Evolutionary conservation across 2,113 vertebrate species (phyloP).

Genomic region (Thunnus maccoyii): DNA sequence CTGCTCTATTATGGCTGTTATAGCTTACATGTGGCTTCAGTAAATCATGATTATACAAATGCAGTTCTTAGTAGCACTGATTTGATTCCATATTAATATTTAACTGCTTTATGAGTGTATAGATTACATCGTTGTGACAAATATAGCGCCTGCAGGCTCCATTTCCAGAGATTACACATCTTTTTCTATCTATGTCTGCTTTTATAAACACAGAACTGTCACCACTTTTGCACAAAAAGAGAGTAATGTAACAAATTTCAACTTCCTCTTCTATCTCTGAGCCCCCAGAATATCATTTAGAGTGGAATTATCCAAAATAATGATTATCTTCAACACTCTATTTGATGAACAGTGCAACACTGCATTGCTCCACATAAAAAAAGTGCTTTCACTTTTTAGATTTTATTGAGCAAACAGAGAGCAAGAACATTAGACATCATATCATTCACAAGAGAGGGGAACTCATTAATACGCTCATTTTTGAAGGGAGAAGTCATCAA

Average conservation of each 20-base stretch:
- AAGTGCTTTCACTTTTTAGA: background rate
- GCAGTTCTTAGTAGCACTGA: background rate
- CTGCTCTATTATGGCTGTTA: too few relatives aligned
- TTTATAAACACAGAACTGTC: background rate
- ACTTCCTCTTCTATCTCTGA: background rate
- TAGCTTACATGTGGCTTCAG: too few relatives aligned
- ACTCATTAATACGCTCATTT: background rate
- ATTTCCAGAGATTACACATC: slow-evolving; percentile 3
- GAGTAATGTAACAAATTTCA: background rate
- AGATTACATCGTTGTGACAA: background rate
- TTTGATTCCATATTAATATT: background rate
- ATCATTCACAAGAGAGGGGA: background rate
- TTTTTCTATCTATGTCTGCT: background rate
- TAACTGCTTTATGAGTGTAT: background rate
- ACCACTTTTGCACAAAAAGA: background rate
- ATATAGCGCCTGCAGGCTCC: background rate
- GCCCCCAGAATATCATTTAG: background rate
- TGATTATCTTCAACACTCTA: background rate
- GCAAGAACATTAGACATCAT: background rate
- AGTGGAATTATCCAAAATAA: background rate
- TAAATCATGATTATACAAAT: slow-evolving; percentile 19
- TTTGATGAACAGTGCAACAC: slow-evolving; percentile 7
- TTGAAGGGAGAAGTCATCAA: background rate
- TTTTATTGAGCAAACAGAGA: background rate
- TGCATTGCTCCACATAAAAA: background rate